phyloP scores from a whole-genome alignment of 2,888 invertebrate genomes.

The Drosophila nigritarsus region DNA sequence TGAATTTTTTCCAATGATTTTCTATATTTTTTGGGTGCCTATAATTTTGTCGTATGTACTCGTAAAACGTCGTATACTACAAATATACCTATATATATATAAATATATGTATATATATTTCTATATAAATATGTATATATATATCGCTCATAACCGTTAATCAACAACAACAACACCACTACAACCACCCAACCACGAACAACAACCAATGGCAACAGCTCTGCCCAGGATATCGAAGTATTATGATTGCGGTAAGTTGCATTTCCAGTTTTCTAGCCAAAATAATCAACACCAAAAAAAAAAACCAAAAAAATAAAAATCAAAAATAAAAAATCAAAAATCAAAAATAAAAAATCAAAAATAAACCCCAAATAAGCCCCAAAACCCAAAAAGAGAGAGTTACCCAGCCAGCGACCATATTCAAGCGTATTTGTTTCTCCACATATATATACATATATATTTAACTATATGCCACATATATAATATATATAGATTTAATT shows the following conservation, averaged over 20 bases:
- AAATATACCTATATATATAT: conserved; percentile 18
- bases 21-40: conserved; percentile 72
- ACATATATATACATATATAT: not conserved
- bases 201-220: conserved; percentile 83
- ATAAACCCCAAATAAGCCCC: not conserved
- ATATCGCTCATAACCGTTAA: conserved; percentile 60
- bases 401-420: conserved; percentile 22
- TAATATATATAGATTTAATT: not conserved
- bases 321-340: not conserved
- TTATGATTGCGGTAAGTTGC: conserved; percentile 88
- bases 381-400: conserved; percentile 16
- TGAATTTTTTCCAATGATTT: conserved; percentile 65
- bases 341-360: too few species aligned
- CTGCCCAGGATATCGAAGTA: conserved; percentile 88
- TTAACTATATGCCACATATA: conserved; percentile 1
- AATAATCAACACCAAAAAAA: not conserved
- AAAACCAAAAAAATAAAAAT: not conserved
- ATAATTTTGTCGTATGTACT: conserved; percentile 66
- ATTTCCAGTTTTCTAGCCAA: conserved; percentile 19
- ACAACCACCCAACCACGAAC: conserved; percentile 46
- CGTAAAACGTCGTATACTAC: conserved; percentile 27
- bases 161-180: conserved; percentile 57
- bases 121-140: conserved; percentile 19
- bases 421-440: conserved; percentile 6
- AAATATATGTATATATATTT: conserved; percentile 20